A percentile compares a stretch with the other conserved stretches of the same genome.
phyloP scores from a whole-genome alignment of 2,113 vertebrate species.

The Aptenodytes forsteri region DNA sequence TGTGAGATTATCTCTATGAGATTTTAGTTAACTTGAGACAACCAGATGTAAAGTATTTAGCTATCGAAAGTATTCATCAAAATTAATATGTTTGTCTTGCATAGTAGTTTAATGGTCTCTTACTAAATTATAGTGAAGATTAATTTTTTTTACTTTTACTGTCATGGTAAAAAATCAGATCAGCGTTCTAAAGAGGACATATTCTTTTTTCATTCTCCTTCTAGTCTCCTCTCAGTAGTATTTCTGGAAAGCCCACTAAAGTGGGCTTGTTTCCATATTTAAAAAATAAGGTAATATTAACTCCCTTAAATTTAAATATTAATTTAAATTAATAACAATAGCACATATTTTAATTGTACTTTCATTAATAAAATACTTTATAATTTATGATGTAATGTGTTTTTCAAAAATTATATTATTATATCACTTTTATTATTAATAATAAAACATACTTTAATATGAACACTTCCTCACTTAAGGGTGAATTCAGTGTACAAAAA shows the following conservation, averaged over 20 bases:
- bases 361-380: background rate
- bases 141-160: background rate
- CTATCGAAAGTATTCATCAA: background rate
- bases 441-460: background rate
- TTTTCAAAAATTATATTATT: background rate
- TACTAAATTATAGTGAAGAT: background rate
- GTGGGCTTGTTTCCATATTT: background rate
- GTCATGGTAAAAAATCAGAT: background rate
- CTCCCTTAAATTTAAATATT: background rate
- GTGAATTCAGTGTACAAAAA: background rate
- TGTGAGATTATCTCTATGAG: background rate
- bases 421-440: background rate
- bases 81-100: background rate
- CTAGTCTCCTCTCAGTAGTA: background rate
- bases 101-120: background rate
- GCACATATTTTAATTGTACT: background rate
- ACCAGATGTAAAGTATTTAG: background rate
- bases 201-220: background rate
- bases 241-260: background rate
- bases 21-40: background rate
- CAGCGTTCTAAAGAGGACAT: background rate
- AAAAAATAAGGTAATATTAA: background rate
- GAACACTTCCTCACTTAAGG: background rate
- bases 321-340: background rate
- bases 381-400: background rate